Evolutionary conservation across 2,888 invertebrate species (phyloP), one percentile per base, ranked within the genome.

Genomic region (Xanthia togata): DNA sequence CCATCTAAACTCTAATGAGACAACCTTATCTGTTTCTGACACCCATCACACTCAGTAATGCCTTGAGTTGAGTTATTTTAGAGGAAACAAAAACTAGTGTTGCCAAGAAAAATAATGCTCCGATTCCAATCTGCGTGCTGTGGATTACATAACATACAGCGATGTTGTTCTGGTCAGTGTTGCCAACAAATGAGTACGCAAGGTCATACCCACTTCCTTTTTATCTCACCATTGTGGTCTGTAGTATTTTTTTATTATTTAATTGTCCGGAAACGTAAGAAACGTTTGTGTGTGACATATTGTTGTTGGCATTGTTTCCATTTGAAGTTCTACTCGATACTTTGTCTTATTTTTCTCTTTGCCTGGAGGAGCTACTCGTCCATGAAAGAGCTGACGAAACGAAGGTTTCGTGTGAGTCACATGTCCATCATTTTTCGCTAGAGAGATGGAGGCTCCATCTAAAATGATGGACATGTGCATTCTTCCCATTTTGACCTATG

Each of bases 171-270:
- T 77, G 57, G 72, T 86, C 84, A 86, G 78, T 86, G 87, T 81
- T 87, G 81, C 82, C 74, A 87, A 68, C 63, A 59, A 79, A 82
- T 74, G 68, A 79, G 57, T 70, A 57, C 44, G 69, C 82, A 84
- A 87, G 87, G 87, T 71, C 79, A 55, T 64, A 71, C 63, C 64
- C 63, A 72, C 81, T 87, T 87, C 87, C 87, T 87, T 72, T 87
- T 86, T 81, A 86, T 81, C 78, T 81, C 70, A 79, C 64, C 17
- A 67, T 78, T 80, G 79, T 83, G n/a, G 68, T 71, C 20, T 60
- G 47, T 76, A 75, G 67, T 75, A 67, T 68, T 72, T 84, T 76
- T 68, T 71, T 60, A 70, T 73, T 81, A 41, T 79, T 67, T 3
- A 76, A 75, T 72, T 77, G 71, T 70, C 17, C 76, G 83, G 68